These are phyloP conservation scores for Sicus ferrugineus DNA, from an alignment of 2,888 invertebrate genomes.

Conservation along the genomic window DNA sequence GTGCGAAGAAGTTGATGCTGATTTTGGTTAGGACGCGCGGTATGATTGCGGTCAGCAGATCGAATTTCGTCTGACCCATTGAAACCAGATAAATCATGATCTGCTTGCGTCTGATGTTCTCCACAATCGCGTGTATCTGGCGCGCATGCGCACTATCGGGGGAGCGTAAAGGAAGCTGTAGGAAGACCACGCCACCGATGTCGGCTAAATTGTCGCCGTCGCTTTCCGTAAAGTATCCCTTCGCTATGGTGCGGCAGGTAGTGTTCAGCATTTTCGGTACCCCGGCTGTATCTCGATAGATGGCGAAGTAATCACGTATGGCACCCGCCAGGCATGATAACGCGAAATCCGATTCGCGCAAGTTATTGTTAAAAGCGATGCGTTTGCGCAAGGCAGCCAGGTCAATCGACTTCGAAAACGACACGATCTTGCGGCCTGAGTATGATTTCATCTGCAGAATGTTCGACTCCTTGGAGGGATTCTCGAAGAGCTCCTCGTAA, in stretches of 20 bases:
- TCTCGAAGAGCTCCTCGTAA: constrained; percentile 59
- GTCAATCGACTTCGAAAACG: constrained; percentile 60
- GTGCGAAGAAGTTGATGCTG: constrained; percentile 61
- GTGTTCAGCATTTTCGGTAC: constrained; percentile 57
- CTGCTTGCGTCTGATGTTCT: constrained; percentile 57
- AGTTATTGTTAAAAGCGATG: constrained; percentile 48
- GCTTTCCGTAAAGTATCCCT: constrained; percentile 60
- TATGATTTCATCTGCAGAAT: constrained; percentile 61
- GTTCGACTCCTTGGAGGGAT: constrained; percentile 57
- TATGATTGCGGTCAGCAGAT: constrained; percentile 57
- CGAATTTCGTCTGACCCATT: constrained; percentile 60
- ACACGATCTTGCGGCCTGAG: constrained; percentile 61
- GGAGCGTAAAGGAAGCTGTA: constrained; percentile 56
- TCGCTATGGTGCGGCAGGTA: constrained; percentile 59
- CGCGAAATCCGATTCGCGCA: constrained; percentile 58
- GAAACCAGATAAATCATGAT: constrained; percentile 61
- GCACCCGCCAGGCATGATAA: constrained; percentile 60
- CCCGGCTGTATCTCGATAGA: constrained; percentile 44
- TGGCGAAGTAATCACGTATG: constrained; percentile 56
- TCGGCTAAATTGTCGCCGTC: constrained; percentile 53
- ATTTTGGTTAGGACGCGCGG: constrained; percentile 61
- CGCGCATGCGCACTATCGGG: constrained; percentile 52
- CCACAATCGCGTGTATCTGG: constrained; percentile 56
- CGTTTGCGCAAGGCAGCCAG: constrained; percentile 56
- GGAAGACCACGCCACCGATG: constrained; percentile 60